Evolutionary conservation across 2,113 vertebrate genomes (phyloP).

Genomic region (Chamaea fasciata): DNA sequence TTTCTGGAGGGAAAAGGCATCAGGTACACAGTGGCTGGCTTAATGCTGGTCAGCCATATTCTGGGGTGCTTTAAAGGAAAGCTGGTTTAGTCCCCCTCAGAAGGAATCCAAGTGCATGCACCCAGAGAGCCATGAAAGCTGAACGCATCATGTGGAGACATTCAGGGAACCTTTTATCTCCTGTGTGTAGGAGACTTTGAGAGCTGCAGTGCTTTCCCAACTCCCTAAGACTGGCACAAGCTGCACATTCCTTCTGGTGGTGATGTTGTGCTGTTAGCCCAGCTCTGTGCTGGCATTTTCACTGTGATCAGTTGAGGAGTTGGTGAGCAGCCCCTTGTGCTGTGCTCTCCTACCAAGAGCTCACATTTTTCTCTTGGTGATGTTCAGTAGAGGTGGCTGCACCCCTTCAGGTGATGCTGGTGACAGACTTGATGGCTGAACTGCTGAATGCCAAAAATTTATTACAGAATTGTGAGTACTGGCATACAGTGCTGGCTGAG

Average conservation of each 20-base stretch:
- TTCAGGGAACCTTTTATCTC: neutral
- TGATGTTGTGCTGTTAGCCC: neutral
- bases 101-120: neutral
- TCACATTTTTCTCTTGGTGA: neutral
- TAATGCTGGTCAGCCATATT: fast-evolving
- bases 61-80: neutral
- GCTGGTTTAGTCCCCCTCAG: neutral
- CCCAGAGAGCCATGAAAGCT: neutral
- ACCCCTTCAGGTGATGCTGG: neutral
- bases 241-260: neutral
- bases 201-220: neutral
- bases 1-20: neutral
- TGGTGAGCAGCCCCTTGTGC: neutral
- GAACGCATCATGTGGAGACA: fast-evolving
- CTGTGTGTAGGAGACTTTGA: neutral
- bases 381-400: neutral
- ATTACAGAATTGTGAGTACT: neutral
- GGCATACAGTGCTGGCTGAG: neutral
- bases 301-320: neutral
- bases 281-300: too few relatives aligned
- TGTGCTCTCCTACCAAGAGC: neutral
- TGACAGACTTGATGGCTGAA: neutral
- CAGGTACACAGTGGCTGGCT: neutral
- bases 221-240: too few relatives aligned
- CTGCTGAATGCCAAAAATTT: neutral